A percentile compares a stretch with the other conserved stretches of the same genome.
These are phyloP conservation scores for Syngnathus rostellatus DNA, from an alignment of 2,797 vertebrate genomes.

Conservation along the genomic window DNA sequence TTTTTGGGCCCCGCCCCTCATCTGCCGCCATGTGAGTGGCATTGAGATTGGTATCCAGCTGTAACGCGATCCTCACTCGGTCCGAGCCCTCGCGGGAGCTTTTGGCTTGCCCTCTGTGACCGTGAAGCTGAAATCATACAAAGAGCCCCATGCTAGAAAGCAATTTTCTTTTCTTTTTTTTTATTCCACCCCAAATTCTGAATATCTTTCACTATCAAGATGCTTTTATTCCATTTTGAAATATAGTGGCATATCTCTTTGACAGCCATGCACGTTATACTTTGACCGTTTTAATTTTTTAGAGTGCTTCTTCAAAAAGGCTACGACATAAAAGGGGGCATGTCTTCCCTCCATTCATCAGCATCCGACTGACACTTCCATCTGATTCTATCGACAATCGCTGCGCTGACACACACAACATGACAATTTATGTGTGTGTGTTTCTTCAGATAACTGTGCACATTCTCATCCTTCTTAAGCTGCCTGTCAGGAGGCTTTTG, in stretches of 20 bases:
- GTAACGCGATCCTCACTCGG: constrained; percentile 64
- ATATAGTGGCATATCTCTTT: background rate
- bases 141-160: no score
- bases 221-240: background rate
- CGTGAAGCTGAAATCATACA: constrained; percentile 5
- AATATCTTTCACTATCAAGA: background rate
- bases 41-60: constrained; percentile 61
- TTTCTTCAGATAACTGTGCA: background rate
- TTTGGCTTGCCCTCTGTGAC: constrained; percentile 28
- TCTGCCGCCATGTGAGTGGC: constrained; percentile 45
- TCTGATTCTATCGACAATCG: constrained; percentile 60
- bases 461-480: constrained; percentile 28
- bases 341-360: constrained; percentile 54
- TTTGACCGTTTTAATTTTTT: constrained; percentile 14
- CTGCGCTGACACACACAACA: constrained; percentile 33
- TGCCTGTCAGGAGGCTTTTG: constrained; percentile 39
- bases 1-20: constrained; percentile 43
- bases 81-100: constrained; percentile 39
- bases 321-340: constrained; percentile 31
- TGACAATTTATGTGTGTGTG: constrained; percentile 12
- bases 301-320: constrained; percentile 26
- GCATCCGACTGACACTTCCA: constrained; percentile 59
- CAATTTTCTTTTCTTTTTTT: no score
- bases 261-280: background rate
- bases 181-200: background rate